Conservation (phyloP, 2,888 invertebrate genomes). For the Ophonus ardosiacus region DNA sequence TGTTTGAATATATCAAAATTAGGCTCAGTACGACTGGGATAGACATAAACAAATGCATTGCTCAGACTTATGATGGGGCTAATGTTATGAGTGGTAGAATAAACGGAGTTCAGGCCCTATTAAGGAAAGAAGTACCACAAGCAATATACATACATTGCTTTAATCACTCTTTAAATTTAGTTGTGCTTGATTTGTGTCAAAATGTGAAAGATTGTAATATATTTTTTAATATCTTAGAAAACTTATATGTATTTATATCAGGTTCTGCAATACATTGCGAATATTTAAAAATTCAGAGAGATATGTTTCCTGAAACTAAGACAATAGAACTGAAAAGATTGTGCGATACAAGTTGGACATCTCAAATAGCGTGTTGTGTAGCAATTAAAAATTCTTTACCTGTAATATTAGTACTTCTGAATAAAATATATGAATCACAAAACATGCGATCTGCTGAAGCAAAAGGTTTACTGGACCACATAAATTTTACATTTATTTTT, state of each 20-base stretch:
- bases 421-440: neutral
- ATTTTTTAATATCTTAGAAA: neutral
- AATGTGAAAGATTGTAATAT: constrained; percentile 32
- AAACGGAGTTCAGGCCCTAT: neutral
- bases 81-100: constrained; percentile 61
- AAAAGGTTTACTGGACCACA: neutral
- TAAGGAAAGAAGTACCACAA: neutral
- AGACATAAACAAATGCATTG: constrained; percentile 57
- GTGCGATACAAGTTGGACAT: neutral
- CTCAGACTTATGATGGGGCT: constrained; percentile 63
- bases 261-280: constrained; percentile 56
- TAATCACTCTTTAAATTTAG: constrained; percentile 62
- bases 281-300: constrained; percentile 59
- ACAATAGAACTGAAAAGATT: constrained; percentile 36
- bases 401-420: neutral
- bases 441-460: neutral
- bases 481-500: neutral
- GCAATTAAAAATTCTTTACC: neutral
- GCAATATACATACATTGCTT: constrained; percentile 60
- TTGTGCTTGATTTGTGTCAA: constrained; percentile 62
- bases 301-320: constrained; percentile 31
- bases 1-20: constrained; percentile 50
- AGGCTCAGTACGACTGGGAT: neutral
- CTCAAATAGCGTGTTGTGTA: neutral
- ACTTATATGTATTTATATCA: constrained; percentile 31